Conservation (phyloP, 2,797 vertebrate species). For the Sitta carolinensis region DNA sequence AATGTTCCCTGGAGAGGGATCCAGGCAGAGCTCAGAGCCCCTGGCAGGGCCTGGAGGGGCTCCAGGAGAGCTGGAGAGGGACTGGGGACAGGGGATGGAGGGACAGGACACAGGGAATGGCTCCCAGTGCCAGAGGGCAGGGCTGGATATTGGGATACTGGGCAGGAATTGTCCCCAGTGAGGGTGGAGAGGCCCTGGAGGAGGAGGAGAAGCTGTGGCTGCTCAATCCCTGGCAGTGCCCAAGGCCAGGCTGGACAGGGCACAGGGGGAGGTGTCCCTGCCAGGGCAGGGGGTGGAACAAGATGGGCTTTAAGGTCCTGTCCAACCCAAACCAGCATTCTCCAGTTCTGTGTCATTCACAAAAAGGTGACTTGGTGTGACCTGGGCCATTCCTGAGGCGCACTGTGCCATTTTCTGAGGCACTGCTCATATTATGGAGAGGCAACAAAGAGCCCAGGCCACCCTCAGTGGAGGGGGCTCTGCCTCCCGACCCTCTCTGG, state of each 20-base stretch:
- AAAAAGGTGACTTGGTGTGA: not conserved
- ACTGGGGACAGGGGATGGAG: not conserved
- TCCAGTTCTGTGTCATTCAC: fast-evolving
- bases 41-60: not conserved
- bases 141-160: fast-evolving
- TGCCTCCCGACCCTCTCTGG: not conserved
- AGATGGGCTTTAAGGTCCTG: fast-evolving
- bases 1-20: not conserved
- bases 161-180: fast-evolving
- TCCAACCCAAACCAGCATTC: not conserved
- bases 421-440: fast-evolving
- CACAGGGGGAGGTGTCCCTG: not conserved
- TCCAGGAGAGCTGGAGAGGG: not conserved
- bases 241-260: not conserved
- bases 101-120: not conserved
- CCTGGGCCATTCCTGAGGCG: too few species aligned
- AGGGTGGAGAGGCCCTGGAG: not conserved
- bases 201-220: not conserved
- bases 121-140: not conserved
- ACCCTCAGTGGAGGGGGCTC: too few species aligned
- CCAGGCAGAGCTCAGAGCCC: not conserved
- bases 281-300: not conserved
- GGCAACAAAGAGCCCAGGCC: not conserved
- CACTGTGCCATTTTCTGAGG: too few species aligned
- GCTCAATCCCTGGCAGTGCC: not conserved